phyloP scores from a whole-genome alignment of 2,113 vertebrate species.

The Emberiza fucata region DNA sequence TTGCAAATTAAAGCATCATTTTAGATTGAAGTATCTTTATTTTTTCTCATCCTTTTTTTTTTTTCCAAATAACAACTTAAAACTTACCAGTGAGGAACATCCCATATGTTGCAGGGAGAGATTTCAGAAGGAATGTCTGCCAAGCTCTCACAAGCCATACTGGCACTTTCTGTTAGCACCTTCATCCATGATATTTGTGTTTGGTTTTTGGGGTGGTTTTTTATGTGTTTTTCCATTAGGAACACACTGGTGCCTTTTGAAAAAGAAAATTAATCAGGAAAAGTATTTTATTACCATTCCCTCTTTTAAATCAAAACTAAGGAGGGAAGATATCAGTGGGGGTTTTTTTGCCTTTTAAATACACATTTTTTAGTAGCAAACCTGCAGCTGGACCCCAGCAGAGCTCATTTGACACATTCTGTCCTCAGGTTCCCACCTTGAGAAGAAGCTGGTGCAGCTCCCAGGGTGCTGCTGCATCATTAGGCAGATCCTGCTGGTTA shows the following conservation, averaged over 20 bases:
- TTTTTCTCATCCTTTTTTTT: accelerated
- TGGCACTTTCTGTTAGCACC: background rate
- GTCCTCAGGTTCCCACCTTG: background rate
- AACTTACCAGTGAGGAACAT: background rate
- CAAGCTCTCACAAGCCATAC: background rate
- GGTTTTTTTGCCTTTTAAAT: background rate
- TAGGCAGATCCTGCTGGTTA: background rate
- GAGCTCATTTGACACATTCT: background rate
- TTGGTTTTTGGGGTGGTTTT: background rate
- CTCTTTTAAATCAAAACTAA: background rate
- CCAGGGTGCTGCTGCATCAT: background rate
- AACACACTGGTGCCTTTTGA: background rate
- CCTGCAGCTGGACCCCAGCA: background rate
- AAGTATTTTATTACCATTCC: background rate
- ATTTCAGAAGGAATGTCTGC: background rate
- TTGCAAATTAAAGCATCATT: background rate
- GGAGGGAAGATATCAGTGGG: background rate
- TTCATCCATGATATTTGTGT: background rate
- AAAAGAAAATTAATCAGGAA: background rate
- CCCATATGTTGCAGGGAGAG: constrained; percentile 27
- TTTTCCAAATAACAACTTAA: background rate
- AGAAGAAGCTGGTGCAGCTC: background rate
- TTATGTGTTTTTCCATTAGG: background rate
- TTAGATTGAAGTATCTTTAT: background rate
- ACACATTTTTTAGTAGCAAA: background rate